phyloP scores from a whole-genome alignment of 2,113 vertebrate species.

The Pongo pygmaeus region DNA sequence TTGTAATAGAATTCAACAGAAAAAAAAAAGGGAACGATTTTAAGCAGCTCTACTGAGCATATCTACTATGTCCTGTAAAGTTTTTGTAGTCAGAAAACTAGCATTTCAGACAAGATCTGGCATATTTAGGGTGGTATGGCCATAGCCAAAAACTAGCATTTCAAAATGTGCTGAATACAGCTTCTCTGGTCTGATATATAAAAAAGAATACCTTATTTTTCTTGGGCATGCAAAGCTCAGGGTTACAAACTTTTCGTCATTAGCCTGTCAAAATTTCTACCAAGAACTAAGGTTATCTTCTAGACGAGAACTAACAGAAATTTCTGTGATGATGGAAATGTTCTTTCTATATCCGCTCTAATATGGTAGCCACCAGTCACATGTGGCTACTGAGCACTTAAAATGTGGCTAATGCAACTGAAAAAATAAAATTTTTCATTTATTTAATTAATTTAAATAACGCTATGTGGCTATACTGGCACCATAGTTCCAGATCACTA shows the following conservation, averaged over 20 bases:
- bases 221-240: not conserved
- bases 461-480: not conserved
- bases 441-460: not conserved
- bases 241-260: not conserved
- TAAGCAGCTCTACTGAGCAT: not conserved
- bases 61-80: not conserved
- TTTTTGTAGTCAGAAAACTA: not conserved
- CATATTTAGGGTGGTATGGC: no score
- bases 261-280: slow-evolving; percentile 5
- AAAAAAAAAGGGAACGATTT: not conserved
- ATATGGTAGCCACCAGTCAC: not conserved
- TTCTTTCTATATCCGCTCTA: not conserved
- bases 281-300: not conserved
- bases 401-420: not conserved
- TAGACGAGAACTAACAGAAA: not conserved
- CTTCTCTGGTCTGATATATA: not conserved
- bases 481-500: not conserved
- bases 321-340: not conserved
- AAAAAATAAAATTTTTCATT: not conserved
- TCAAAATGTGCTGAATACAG: not conserved
- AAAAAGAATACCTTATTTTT: not conserved
- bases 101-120: not conserved
- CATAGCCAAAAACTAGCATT: not conserved
- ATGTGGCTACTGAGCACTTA: not conserved
- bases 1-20: slow-evolving; percentile 12